Base-by-base conservation (phyloP, 2,113 vertebrate species). In the Donacobius atricapilla region DNA sequence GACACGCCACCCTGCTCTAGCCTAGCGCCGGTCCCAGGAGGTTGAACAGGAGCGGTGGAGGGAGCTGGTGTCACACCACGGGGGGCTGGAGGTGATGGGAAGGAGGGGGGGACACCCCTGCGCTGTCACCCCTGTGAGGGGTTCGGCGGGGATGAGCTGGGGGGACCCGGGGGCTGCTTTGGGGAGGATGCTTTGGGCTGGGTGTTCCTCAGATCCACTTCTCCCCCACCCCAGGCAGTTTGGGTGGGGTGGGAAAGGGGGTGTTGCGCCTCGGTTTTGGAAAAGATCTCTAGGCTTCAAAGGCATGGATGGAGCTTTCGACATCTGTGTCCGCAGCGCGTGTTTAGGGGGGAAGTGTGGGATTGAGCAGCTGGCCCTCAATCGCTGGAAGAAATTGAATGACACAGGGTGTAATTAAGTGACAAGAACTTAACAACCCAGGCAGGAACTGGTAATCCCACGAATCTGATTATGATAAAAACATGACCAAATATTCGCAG, bases 1-100 rank as follows among this genome's bases (percentile, higher is more conserved):
- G 99, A 89, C 99, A 99, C 18, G 99, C 99, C 95, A 99, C 99
- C 90, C 97, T 99, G 96, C 99, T 98, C 96, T 99, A 98, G 98
- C 77, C 91, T 98, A 80, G 44, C 27, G 10, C 86, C 30, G n/a
- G 73, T 71, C 87, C 56, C n/a, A 60, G 84, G 93, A 96, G 88
- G 85, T 91, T 72, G 90, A 94, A 80, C 28, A 82, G 83, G 83
- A 68, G 82, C 50, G 17, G 80, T 73, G 80, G 60, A 80, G 94
- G 95, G 70, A 56, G 82, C 20, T 11, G 54, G 47, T 57, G 5
- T 33, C 10, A 13, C 4, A 18, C 28, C 17, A 7, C 8, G 4
- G 15, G 53, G 80, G 79, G 75, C 65, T 2, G 23, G 94, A 88
- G 89, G 94, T 37, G 51, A 69, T 7, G 80, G 80, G 94, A 48